Evolutionary conservation across 2,113 vertebrate species (phyloP).

Genomic region (Megaleporinus macrocephalus): DNA sequence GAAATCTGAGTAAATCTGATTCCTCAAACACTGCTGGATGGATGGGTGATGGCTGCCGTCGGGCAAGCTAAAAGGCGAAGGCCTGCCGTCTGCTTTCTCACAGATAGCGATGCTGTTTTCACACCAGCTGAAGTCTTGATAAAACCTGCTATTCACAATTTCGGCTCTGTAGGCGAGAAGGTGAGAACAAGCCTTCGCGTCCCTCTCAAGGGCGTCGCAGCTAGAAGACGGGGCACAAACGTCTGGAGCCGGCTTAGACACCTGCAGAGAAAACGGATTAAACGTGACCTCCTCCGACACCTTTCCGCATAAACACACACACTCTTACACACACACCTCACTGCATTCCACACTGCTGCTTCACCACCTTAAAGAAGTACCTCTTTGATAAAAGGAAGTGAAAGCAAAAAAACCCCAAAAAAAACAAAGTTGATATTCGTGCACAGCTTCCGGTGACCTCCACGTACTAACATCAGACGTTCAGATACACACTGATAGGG

Average conservation of each 20-base stretch:
- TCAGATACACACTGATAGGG: slow-evolving; percentile 16
- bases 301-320: slow-evolving; percentile 7
- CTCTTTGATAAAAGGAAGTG: slow-evolving; percentile 13
- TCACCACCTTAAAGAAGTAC: slow-evolving; percentile 23
- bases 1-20: no score
- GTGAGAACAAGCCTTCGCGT: slow-evolving; percentile 28
- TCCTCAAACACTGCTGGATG: no score
- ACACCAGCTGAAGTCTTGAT: slow-evolving; percentile 19
- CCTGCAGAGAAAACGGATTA: background rate
- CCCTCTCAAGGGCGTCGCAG: background rate
- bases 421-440: slow-evolving; percentile 40
- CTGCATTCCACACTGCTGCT: slow-evolving; percentile 7
- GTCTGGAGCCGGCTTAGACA: background rate
- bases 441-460: slow-evolving; percentile 67
- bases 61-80: background rate
- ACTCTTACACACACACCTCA: background rate
- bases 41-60: background rate
- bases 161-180: background rate
- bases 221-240: background rate
- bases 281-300: slow-evolving; percentile 17
- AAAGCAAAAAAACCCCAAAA: background rate
- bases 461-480: slow-evolving; percentile 22
- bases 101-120: slow-evolving; percentile 2
- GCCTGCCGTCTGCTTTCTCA: background rate
- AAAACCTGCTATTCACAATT: background rate